phyloP scores from a whole-genome alignment of 2,113 vertebrate species.

The Thamnaconus septentrionalis region DNA sequence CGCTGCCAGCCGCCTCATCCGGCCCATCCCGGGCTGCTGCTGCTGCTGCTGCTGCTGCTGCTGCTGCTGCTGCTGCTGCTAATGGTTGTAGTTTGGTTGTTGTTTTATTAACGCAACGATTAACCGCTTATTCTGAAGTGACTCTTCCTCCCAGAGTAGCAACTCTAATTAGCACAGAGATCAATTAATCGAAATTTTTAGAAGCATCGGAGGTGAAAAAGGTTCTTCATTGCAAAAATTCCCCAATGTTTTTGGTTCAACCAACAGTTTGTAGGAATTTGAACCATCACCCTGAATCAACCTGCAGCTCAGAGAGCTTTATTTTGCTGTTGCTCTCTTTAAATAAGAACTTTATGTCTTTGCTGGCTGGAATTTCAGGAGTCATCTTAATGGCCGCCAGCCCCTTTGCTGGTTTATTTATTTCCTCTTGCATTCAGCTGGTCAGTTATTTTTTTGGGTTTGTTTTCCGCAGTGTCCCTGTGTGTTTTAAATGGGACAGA shows the following conservation, averaged over 20 bases:
- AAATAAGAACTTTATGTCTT: constrained; percentile 10
- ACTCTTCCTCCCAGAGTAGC: too few relatives aligned
- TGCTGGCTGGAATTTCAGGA: constrained; percentile 33
- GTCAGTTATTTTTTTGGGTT: constrained; percentile 53
- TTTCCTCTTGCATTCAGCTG: constrained; percentile 50
- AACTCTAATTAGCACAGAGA: too few relatives aligned
- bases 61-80: too few relatives aligned
- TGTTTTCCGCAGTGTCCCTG: constrained; percentile 69
- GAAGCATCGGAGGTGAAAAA: neutral
- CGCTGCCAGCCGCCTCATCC: too few relatives aligned
- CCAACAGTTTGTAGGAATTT: constrained; percentile 5
- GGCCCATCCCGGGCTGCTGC: too few relatives aligned
- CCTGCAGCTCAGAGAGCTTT: constrained; percentile 5
- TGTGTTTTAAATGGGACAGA: constrained; percentile 68
- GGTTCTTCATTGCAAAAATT: constrained; percentile 1
- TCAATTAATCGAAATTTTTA: neutral
- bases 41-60: too few relatives aligned
- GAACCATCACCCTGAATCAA: constrained; percentile 9
- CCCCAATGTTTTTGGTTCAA: constrained; percentile 2
- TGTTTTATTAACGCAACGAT: too few relatives aligned
- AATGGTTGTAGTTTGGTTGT: too few relatives aligned
- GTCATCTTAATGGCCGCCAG: constrained; percentile 43
- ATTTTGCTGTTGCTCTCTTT: constrained; percentile 4
- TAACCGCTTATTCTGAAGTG: too few relatives aligned
- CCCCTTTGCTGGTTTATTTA: constrained; percentile 48